A percentile compares a stretch with the other conserved stretches of the same genome.
Conservation (phyloP, 2,888 invertebrate genomes). For the Melanotus villosus region DNA sequence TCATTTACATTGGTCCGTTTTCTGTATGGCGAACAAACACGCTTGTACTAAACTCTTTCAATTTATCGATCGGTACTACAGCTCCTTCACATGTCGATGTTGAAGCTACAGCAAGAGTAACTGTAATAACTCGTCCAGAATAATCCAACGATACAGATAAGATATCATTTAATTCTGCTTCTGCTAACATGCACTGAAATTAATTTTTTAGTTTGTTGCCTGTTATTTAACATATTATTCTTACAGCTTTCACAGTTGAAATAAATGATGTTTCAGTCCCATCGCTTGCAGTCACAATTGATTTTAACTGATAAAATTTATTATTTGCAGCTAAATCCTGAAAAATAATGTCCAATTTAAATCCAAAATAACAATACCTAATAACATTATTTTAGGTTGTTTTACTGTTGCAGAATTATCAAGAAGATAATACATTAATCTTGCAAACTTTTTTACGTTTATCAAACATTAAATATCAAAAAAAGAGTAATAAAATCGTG, state of each 20-base stretch:
- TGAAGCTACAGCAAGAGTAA: conserved; percentile 73
- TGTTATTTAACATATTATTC: conserved; percentile 37
- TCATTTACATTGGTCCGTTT: conserved; percentile 81
- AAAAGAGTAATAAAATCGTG: too few relatives aligned
- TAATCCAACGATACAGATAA: conserved; percentile 87
- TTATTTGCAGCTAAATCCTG: conserved; percentile 77
- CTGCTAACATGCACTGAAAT: conserved; percentile 79
- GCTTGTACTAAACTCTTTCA: conserved; percentile 79
- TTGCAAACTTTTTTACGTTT: too few relatives aligned
- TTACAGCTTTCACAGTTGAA: conserved; percentile 85
- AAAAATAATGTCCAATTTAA: conserved; percentile 53
- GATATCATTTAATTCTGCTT: conserved; percentile 83
- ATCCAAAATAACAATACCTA: too few relatives aligned
- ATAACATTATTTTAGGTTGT: too few relatives aligned
- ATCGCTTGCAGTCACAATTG: conserved; percentile 78
- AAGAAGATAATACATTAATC: too few relatives aligned
- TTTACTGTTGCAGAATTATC: too few relatives aligned
- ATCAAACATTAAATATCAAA: too few relatives aligned
- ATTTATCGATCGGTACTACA: conserved; percentile 64
- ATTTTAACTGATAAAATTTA: conserved; percentile 82
- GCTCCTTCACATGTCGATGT: conserved; percentile 69
- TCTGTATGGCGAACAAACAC: conserved; percentile 86
- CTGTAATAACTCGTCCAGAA: conserved; percentile 83
- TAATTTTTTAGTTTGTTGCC: too few relatives aligned
- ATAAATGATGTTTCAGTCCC: conserved; percentile 78